Evolutionary conservation across 2,888 invertebrate genomes (phyloP).

Genomic region (Rhodophaea formosa): DNA sequence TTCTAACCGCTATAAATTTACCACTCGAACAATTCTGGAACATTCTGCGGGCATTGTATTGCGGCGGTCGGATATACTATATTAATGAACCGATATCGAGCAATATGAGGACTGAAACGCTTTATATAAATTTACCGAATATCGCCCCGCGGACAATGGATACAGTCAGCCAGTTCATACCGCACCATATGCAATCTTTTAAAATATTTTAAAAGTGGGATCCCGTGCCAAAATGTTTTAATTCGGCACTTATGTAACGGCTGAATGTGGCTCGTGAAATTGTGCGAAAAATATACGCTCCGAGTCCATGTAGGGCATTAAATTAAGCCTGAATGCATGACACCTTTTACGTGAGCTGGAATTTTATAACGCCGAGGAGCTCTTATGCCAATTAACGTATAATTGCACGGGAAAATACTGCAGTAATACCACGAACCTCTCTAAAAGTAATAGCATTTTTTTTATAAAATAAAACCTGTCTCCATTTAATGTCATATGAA

Average conservation of each 20-base stretch:
- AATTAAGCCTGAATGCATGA: slow-evolving; percentile 50
- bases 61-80: slow-evolving; percentile 60
- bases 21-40: slow-evolving; percentile 50
- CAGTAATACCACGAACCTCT: neutral
- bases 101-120: slow-evolving; percentile 54
- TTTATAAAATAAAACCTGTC: neutral
- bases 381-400: slow-evolving; percentile 13
- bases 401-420: neutral
- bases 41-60: slow-evolving; percentile 55
- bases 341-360: slow-evolving; percentile 38
- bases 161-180: slow-evolving; percentile 40
- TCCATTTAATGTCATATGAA: neutral
- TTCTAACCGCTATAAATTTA: slow-evolving; percentile 57
- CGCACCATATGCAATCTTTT: slow-evolving; percentile 53
- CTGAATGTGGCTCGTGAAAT: slow-evolving; percentile 44
- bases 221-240: slow-evolving; percentile 64
- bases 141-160: slow-evolving; percentile 58
- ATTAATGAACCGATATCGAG: slow-evolving; percentile 67
- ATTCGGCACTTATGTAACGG: slow-evolving; percentile 55
- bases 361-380: slow-evolving; percentile 37
- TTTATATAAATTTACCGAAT: slow-evolving; percentile 61
- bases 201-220: slow-evolving; percentile 59
- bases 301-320: slow-evolving; percentile 50
- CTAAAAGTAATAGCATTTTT: neutral
- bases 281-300: slow-evolving; percentile 47